A percentile compares a stretch with the other conserved stretches of the same genome.
Conservation (phyloP, 2,888 invertebrate genomes). For the Erpobdella octoculata region DNA sequence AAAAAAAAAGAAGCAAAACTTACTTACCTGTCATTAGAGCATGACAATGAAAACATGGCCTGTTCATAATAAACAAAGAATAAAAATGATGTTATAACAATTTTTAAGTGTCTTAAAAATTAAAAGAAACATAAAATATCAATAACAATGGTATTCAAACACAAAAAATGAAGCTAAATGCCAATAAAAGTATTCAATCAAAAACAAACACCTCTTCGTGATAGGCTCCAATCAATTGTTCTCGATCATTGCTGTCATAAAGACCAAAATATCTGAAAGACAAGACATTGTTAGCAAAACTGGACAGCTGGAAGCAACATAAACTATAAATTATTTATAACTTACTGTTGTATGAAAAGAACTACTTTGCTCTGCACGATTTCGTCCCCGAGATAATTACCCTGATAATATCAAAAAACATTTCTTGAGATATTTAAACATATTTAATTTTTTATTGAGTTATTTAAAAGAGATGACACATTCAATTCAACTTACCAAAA, state of each 20-base stretch:
- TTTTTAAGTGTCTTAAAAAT: too few relatives aligned
- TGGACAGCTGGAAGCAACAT: not conserved
- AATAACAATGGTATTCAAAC: too few relatives aligned
- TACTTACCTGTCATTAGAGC: conserved; percentile 3
- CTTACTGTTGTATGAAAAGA: conserved; percentile 24
- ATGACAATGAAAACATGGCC: not conserved
- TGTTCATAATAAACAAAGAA: too few relatives aligned
- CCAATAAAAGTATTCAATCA: too few relatives aligned
- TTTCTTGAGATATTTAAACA: not conserved
- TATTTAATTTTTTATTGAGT: too few relatives aligned
- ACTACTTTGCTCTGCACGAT: not conserved
- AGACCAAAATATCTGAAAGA: conserved; percentile 18
- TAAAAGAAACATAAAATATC: too few relatives aligned
- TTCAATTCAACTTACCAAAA: conserved; percentile 9
- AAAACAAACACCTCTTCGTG: conserved; percentile 4
- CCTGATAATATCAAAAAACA: not conserved
- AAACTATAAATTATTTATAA: not conserved
- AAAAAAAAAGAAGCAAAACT: not conserved
- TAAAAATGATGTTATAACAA: not conserved
- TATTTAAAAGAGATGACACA: not conserved
- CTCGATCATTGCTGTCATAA: conserved; percentile 11
- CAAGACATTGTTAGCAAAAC: not conserved
- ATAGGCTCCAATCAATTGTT: not conserved
- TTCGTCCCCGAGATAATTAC: not conserved
- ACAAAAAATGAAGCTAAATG: too few relatives aligned